Base-by-base conservation (phyloP, 1,140 invertebrate species). In the Aporrectodea caliginosa region DNA sequence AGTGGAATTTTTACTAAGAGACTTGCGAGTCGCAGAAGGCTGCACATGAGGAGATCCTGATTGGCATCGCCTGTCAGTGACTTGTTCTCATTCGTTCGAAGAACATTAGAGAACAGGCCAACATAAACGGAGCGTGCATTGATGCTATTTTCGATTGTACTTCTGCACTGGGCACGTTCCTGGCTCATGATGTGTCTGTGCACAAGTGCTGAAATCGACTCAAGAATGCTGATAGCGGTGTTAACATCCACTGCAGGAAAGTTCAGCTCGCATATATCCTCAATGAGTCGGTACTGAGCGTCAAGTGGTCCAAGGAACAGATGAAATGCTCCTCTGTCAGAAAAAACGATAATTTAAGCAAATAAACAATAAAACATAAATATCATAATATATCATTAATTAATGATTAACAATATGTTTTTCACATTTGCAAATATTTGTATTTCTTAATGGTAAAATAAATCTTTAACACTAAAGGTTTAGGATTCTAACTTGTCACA, bases 281-380 rank as follows among this genome's bases (percentile, higher is more conserved):
- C 91, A 68, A 94, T 88, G 70, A 95, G 88, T 83, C 92, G 92
- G 84, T 91, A 92, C 85, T 95, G 93, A 0, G 93, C 93, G 90
- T 95, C 94, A 6, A 94, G 87, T 22, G 94, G 93, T n/a, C 94
- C 94, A 81, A 92, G 90, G 78, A 91, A 90, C 33, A 90, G 89
- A 32, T 91, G 90, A 29, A 94, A 91, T 2, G 93, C 91, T 31
- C 93, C 93, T 16, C 91, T 88, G 84, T 71, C 84, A 83, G 34
- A 79, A 76, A 79, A 77, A 70, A 33, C 22, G 27, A 72, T 72
- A 74, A n/a, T 35, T 29, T 77, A 68, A 27, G 43, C 27, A 78
- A 30, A 35, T 31, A 80, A 72, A 72, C 70, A 72, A 72, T n/a
- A 72, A 14, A 12, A 72, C 30, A 72, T 27, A 31, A 29, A 72